These are phyloP conservation scores for Aphis craccivora DNA, from an alignment of 1,140 invertebrate genomes.

Conservation along the genomic window DNA sequence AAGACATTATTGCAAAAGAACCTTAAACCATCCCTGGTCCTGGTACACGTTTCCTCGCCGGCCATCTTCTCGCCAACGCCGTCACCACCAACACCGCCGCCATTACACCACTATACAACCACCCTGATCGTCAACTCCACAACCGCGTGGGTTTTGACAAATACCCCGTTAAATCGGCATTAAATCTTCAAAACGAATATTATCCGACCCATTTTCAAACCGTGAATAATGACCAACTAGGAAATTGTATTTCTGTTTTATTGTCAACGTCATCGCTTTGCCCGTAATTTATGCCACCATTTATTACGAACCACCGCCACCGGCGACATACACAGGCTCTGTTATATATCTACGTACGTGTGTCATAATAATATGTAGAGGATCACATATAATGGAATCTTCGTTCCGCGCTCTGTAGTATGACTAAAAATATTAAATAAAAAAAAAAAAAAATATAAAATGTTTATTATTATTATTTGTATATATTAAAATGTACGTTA, in stretches of 20 bases:
- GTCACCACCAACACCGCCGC: too few species aligned
- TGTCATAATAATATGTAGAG: not conserved
- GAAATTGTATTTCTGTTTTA: conserved; percentile 46
- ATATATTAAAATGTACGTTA: not conserved
- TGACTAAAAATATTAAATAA: not conserved
- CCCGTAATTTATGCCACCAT: conserved; percentile 10
- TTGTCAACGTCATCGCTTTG: conserved; percentile 30
- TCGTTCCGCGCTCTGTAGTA: not conserved
- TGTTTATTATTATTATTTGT: not conserved
- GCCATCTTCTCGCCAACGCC: not conserved
- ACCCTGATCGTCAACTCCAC: not conserved
- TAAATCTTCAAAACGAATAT: conserved; percentile 22
- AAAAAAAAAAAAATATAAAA: not conserved
- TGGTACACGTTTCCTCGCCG: not conserved
- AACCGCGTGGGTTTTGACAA: not conserved
- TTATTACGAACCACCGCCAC: not conserved
- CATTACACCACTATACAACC: too few species aligned
- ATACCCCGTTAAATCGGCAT: not conserved
- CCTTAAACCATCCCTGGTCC: not conserved
- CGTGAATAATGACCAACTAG: not conserved
- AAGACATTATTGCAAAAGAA: not conserved
- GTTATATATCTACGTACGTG: not conserved
- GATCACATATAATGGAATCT: not conserved
- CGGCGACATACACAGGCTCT: not conserved
- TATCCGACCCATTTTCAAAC: conserved; percentile 9